Evolutionary conservation across 2,797 vertebrate species (phyloP).

Genomic region (Euphonia xanthogaster): DNA sequence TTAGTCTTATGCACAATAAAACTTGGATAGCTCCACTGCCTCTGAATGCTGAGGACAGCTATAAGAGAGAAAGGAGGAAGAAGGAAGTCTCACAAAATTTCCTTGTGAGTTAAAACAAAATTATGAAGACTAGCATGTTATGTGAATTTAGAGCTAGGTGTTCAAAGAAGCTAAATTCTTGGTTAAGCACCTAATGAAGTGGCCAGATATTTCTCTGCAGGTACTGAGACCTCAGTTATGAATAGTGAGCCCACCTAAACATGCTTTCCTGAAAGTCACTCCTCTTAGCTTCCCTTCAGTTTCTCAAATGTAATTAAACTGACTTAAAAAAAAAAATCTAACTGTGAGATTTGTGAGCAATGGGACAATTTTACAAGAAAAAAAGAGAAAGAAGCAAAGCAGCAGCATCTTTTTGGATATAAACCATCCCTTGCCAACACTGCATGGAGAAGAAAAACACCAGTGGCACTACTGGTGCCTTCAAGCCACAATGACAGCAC

Average conservation of each 20-base stretch:
- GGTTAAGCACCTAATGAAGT: background rate
- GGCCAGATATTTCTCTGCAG: background rate
- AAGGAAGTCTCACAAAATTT: background rate
- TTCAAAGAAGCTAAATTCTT: background rate
- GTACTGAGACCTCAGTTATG: background rate
- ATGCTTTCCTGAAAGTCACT: background rate
- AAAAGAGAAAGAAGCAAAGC: background rate
- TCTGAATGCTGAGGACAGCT: background rate
- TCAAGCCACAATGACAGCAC: background rate
- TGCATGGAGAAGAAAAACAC: background rate
- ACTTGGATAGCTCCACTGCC: background rate
- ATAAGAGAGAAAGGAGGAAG: background rate
- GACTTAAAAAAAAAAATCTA: background rate
- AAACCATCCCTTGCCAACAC: background rate
- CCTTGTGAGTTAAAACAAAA: background rate
- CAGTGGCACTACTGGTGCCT: background rate
- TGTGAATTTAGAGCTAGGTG: background rate
- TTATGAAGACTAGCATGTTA: background rate
- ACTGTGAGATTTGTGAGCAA: background rate
- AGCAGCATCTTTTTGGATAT: background rate
- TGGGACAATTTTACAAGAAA: background rate
- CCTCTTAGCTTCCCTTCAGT: background rate
- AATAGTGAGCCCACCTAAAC: background rate
- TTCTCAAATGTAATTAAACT: background rate
- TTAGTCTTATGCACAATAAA: rapidly evolving